A percentile compares a stretch with the other conserved stretches of the same genome.
phyloP scores from a whole-genome alignment of 2,888 invertebrate genomes.

The Agrypnus murinus region DNA sequence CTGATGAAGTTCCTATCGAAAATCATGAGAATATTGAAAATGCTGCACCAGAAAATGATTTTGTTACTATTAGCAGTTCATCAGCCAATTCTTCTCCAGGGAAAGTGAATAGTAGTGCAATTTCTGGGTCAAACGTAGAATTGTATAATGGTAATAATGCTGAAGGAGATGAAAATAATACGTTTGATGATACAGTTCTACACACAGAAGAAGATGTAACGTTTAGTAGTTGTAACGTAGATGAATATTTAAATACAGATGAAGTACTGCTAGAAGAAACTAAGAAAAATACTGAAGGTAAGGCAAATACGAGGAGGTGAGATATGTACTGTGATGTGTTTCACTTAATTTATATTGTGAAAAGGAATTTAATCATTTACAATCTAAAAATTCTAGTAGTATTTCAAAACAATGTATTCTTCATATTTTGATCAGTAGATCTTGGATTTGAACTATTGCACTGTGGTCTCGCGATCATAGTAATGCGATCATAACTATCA shows the following conservation, averaged over 20 bases:
- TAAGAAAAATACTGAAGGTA: constrained; percentile 8
- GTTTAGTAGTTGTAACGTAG: constrained; percentile 1
- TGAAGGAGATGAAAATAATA: constrained; percentile 17
- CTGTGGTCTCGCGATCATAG: too few relatives aligned
- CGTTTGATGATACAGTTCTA: background rate
- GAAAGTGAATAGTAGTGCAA: constrained; percentile 6
- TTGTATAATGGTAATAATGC: constrained; percentile 19
- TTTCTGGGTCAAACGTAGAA: constrained; percentile 2
- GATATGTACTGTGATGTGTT: too few relatives aligned
- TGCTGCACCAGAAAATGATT: background rate
- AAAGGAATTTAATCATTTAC: too few relatives aligned
- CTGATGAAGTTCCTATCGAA: background rate
- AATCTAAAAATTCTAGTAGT: too few relatives aligned
- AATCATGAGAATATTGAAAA: background rate
- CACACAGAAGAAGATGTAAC: background rate
- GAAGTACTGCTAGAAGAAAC: background rate
- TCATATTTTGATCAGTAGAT: too few relatives aligned
- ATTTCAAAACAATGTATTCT: too few relatives aligned
- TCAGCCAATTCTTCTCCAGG: constrained; percentile 15
- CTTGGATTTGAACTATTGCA: too few relatives aligned
- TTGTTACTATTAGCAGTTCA: constrained; percentile 21
- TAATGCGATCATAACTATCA: too few relatives aligned
- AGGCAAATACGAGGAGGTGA: too few relatives aligned
- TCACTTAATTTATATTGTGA: too few relatives aligned
- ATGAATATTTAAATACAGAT: constrained; percentile 24